Evolutionary conservation across 92 coral and sea anemone species (phyloP).

Genomic region (Muricea muricata): DNA sequence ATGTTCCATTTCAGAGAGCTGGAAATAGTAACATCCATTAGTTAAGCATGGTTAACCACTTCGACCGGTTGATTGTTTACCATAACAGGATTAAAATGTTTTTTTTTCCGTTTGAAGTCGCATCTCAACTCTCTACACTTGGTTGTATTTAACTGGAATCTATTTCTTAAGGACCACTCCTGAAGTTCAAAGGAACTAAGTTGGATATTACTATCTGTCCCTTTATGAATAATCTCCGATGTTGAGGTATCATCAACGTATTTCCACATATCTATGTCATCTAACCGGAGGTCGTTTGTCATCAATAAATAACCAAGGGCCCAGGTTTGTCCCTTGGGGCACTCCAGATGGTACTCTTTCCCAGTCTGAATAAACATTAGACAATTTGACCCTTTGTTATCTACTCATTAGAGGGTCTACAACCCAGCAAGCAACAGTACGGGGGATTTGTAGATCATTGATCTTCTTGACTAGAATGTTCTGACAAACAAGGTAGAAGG

Average conservation of each 20-base stretch:
- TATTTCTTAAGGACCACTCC: background rate
- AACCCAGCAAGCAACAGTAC: background rate
- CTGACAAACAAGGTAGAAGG: constrained; percentile 21
- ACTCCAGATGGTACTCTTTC: constrained; percentile 22
- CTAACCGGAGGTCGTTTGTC: constrained; percentile 24
- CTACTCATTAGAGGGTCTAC: constrained; percentile 1
- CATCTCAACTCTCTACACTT: constrained; percentile 6
- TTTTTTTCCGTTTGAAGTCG: background rate
- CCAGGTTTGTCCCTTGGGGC: constrained; percentile 22
- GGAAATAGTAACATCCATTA: constrained; percentile 27
- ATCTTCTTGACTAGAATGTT: constrained; percentile 5
- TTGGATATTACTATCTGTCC: background rate
- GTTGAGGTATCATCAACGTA: constrained; percentile 36
- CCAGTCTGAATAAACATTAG: constrained; percentile 19
- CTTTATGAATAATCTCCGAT: constrained; percentile 16
- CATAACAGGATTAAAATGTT: constrained; percentile 12
- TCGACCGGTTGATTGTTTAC: background rate
- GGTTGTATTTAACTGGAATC: background rate
- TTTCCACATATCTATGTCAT: constrained; percentile 2
- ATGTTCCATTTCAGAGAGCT: constrained; percentile 45
- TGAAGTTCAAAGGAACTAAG: no score
- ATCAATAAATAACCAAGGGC: constrained; percentile 31
- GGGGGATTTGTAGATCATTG: background rate
- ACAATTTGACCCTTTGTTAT: constrained; percentile 18
- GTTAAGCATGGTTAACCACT: background rate